Conservation (phyloP, 2,113 vertebrate genomes). For the Salvator merianae region DNA sequence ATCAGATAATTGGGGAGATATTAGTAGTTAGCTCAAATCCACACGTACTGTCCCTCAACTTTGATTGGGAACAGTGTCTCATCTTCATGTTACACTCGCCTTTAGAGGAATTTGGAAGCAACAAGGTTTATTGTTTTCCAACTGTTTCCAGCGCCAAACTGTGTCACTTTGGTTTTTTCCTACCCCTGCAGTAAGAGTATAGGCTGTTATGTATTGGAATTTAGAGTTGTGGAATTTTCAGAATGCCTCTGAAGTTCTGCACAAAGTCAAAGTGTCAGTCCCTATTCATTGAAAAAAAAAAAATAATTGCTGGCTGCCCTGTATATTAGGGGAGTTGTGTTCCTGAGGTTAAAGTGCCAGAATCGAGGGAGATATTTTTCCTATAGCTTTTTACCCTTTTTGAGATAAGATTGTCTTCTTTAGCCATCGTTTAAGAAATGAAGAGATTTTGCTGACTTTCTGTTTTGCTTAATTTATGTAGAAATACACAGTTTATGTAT, state of each 20-base stretch:
- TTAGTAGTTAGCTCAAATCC: not conserved
- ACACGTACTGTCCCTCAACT: not conserved
- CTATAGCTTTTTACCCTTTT: not conserved
- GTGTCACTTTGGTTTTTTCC: not conserved
- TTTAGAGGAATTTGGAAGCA: not conserved
- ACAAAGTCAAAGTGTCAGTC: not conserved
- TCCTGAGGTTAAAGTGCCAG: not conserved
- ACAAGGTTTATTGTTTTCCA: not conserved
- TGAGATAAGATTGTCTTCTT: not conserved
- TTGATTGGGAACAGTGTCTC: not conserved
- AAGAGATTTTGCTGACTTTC: not conserved
- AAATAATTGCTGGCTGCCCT: not conserved
- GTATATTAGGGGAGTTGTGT: not conserved
- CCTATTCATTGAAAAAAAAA: not conserved
- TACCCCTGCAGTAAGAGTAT: not conserved
- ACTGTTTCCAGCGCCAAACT: not conserved
- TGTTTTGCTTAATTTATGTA: not conserved
- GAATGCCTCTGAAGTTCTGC: not conserved
- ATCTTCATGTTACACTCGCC: not conserved
- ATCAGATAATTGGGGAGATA: no score
- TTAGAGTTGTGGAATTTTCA: not conserved
- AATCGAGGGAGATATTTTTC: not conserved
- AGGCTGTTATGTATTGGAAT: not conserved
- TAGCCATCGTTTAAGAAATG: not conserved
- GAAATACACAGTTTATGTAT: not conserved